Base-by-base conservation (phyloP, 2,888 invertebrate genomes). In the Sphecodes monilicornis region DNA sequence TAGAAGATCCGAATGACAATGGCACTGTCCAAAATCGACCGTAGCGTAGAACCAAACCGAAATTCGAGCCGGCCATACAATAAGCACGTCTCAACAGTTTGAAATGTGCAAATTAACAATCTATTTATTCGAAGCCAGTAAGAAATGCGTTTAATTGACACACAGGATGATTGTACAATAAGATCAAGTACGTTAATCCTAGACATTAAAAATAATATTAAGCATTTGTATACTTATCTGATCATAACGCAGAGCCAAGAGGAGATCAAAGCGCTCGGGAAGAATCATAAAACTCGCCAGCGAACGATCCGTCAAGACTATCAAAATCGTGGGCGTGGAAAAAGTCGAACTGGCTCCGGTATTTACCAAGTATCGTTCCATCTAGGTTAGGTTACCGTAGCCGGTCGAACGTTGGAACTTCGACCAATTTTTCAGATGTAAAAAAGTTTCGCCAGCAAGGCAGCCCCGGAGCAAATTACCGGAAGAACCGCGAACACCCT, bases 381-480 rank as follows among this genome's bases (percentile, higher is more conserved):
- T 70, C 74, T 32, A 10, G 22, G 32, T 8, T 6, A n/a, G 32
- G 41, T 18, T 43, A 41, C 26, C 72, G 41, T 54, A 68, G 39
- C 22, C 39, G 36, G 36, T 39, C 66, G 46, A 82, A 79, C 74
- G 32, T 60, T 36, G 39, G 70, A 82, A 80, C 80, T 82, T 71
- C 43, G 41, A 80, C 80, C 57, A 57, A 66, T n/a, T 54, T 54
- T 64, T 54, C 60, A 22, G 74, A 82, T 60, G 80, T 54, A 71
- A 74, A 78, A 84, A 84, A 84, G 70, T 84, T 84, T 74, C 74
- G 71, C 69, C 43, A 66, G 72, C 43, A 29, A 60, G 46, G 69
- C 76, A 29, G 18, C 70, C 73, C 32, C 32, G 3, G 29, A 43
- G 70, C 73, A 78, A 84, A 84, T 84, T 81, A 84, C 81, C 83